Conservation (phyloP, 2,797 vertebrate species). For the Lepus townsendii region DNA sequence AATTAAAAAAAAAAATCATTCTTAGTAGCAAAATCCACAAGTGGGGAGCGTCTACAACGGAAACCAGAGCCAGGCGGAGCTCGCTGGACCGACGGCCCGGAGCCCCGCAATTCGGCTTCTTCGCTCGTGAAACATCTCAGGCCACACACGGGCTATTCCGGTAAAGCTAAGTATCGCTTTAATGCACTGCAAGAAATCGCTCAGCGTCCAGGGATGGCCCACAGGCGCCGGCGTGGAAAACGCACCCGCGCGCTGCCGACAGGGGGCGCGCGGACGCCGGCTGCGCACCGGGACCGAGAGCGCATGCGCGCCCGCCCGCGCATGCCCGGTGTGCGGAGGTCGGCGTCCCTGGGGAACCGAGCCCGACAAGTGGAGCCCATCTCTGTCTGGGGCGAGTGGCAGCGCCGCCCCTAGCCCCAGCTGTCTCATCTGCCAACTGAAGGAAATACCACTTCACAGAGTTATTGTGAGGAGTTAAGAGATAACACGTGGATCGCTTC, state of each 20-base stretch:
- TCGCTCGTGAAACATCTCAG: neutral
- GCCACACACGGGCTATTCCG: neutral
- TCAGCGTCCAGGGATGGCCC: fast-evolving
- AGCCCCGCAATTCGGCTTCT: neutral
- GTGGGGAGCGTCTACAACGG: neutral
- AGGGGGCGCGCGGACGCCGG: neutral
- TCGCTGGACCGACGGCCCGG: no score
- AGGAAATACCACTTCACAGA: neutral
- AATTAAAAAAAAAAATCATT: neutral
- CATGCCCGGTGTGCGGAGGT: conserved; percentile 5
- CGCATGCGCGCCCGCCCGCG: neutral
- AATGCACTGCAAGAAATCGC: neutral
- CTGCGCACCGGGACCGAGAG: no score
- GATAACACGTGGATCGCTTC: neutral
- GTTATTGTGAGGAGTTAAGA: neutral
- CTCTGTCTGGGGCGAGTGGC: neutral
- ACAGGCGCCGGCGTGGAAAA: neutral
- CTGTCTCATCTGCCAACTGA: conserved; percentile 28
- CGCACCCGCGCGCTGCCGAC: neutral
- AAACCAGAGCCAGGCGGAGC: neutral
- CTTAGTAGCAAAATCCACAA: neutral
- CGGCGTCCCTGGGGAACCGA: fast-evolving
- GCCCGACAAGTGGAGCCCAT: no score
- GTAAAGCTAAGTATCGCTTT: neutral
- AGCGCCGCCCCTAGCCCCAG: neutral